Conservation (phyloP, 2,113 vertebrate genomes). For the Hystrix brachyura region DNA sequence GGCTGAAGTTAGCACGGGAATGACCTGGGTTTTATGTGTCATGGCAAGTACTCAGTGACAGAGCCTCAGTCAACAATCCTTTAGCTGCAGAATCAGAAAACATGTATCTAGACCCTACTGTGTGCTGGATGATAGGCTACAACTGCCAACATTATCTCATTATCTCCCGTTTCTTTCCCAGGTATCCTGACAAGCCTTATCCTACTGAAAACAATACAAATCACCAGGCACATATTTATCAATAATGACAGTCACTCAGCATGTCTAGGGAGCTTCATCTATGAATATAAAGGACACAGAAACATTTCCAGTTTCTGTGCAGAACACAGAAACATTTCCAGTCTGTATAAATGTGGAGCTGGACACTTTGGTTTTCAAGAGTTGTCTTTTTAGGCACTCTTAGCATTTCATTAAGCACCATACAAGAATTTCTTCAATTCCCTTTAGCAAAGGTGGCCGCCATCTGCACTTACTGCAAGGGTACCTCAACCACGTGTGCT, state of each 20-base stretch:
- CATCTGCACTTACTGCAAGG: neutral
- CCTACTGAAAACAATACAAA: neutral
- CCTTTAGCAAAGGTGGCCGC: neutral
- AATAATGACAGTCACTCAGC: neutral
- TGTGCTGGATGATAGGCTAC: accelerated
- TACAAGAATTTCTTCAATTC: neutral
- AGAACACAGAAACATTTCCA: accelerated
- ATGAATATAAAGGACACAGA: neutral
- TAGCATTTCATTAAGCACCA: neutral
- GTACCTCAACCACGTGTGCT: accelerated
- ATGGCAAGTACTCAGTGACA: neutral
- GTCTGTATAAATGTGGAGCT: accelerated
- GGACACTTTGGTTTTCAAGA: neutral
- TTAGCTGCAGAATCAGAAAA: neutral
- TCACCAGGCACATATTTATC: neutral
- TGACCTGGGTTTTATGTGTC: neutral
- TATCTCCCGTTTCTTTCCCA: neutral
- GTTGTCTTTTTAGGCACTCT: neutral
- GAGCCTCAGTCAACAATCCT: neutral
- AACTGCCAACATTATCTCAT: accelerated
- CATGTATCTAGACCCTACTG: neutral
- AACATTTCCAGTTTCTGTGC: accelerated
- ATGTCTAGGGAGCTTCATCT: neutral
- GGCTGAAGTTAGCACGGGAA: neutral
- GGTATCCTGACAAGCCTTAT: neutral